A percentile compares a stretch with the other conserved stretches of the same genome.
Conservation (phyloP, 2,888 invertebrate species). For the Brachynemurus nebulosus region DNA sequence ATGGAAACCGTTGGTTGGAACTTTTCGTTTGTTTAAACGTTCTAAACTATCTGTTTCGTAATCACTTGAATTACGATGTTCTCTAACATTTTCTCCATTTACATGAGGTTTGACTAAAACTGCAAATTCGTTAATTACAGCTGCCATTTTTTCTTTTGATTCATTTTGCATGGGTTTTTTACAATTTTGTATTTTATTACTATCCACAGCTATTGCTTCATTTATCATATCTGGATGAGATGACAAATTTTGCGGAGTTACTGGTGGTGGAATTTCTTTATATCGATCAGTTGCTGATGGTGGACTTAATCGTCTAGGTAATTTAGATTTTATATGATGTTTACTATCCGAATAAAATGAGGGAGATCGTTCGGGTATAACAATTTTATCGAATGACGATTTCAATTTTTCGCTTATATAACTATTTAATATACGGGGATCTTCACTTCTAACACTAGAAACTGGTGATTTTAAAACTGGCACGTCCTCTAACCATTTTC, state of each 20-base stretch:
- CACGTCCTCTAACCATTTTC: conserved; percentile 63
- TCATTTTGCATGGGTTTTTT: conserved; percentile 34
- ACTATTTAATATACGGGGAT: conserved; percentile 5
- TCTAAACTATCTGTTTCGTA: conserved; percentile 65
- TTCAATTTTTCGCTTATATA: conserved; percentile 5
- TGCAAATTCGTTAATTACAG: conserved; percentile 41
- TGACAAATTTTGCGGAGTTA: conserved; percentile 13
- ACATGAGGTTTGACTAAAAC: conserved; percentile 1
- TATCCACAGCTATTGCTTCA: conserved; percentile 46
- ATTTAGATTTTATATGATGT: neutral
- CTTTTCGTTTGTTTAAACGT: conserved; percentile 37
- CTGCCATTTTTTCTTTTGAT: conserved; percentile 45
- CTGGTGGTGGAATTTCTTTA: conserved; percentile 7
- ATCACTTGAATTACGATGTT: conserved; percentile 28
- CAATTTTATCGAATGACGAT: conserved; percentile 8
- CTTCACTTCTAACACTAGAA: conserved; percentile 8
- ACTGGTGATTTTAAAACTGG: conserved; percentile 30
- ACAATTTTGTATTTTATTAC: conserved; percentile 17
- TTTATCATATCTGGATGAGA: conserved; percentile 48
- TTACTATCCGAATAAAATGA: conserved; percentile 4
- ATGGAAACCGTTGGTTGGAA: conserved; percentile 30
- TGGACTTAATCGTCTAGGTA: neutral
- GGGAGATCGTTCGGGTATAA: conserved; percentile 5
- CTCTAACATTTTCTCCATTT: neutral
- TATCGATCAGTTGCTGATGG: neutral